Base-by-base conservation (phyloP, 2,797 vertebrate species). In the Artibeus lituratus region DNA sequence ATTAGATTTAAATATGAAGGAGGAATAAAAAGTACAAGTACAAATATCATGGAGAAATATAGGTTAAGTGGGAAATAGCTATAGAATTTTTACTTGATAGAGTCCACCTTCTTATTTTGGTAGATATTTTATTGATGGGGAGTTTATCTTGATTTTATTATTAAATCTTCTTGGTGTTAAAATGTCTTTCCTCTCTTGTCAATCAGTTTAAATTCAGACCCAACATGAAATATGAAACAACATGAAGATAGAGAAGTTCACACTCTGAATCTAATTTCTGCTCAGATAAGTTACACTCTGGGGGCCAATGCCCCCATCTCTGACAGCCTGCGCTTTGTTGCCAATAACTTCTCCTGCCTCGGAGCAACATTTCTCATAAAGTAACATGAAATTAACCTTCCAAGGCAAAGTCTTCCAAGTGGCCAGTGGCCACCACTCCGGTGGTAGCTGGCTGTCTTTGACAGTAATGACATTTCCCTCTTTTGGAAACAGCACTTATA, bases 291-390 rank as follows among this genome's bases (percentile, higher is more conserved):
- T 57, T 21, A 11, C 10, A 65, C 49, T 74, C 67, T 29, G n/a
- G 4, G 21, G 51, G 10, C 72, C 76, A 53, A 72, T 62, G 74
- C 10, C 47, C 72, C 1, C 6, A n/a, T 88, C 14, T 95, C 39
- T 94, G 93, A 93, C 39, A 95, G 37, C 22, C 44, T 78, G 7
- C 55, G 8, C n/a, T 90, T 93, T 94, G 49, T 55, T 85, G 80
- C 47, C 85, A 96, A 73, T 95, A 84, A 51, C 9, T 19, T 85
- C 24, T 69, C 22, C 37, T 65, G 93, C 26, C 90, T 91, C 88
- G 89, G 85, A 91, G 82, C 85, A 95, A 69, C 90, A 91, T 24
- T 93, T 92, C 74, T 96, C 65, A 97, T 96, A 91, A 95, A 80
- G 24, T 49, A 21, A 4, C 74, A 69, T 74, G 42, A 95, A 87